Evolutionary conservation across 2,113 vertebrate species (phyloP).

Genomic region (Romanogobio albipinnatus): DNA sequence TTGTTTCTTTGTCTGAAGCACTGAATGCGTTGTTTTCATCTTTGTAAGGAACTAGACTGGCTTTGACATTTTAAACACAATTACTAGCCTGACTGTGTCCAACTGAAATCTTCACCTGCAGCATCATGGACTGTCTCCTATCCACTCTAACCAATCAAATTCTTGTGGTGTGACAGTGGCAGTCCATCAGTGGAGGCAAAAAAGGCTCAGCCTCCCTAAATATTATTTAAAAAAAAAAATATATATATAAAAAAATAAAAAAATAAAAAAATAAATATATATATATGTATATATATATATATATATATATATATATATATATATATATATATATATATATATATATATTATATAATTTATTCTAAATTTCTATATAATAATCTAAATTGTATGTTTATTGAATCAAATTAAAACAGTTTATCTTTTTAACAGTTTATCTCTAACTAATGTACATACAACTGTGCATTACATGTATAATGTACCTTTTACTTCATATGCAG

Average conservation of each 20-base stretch:
- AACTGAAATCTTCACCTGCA: background rate
- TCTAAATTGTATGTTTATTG: background rate
- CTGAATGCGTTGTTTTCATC: background rate
- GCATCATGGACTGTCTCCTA: background rate
- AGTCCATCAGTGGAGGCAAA: background rate
- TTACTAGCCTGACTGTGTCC: background rate
- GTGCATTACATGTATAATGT: background rate
- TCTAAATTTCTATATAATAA: background rate
- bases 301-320: too few relatives aligned
- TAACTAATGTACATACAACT: background rate
- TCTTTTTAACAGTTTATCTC: too few relatives aligned
- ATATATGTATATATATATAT: too few relatives aligned
- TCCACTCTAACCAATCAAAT: background rate
- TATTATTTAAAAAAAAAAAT: background rate
- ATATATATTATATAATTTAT: too few relatives aligned
- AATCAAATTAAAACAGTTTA: background rate
- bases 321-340: too few relatives aligned
- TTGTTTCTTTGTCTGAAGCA: background rate
- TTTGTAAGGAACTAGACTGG: background rate
- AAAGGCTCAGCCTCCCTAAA: background rate
- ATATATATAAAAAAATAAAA: too few relatives aligned
- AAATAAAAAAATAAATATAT: too few relatives aligned
- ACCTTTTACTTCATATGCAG: too few relatives aligned
- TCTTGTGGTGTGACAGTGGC: background rate
- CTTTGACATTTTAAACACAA: slow-evolving; percentile 21